Percentiles rank a stretch among this genome's conserved stretches.
Evolutionary conservation across 2,888 invertebrate species (phyloP).

Genomic region (Dicyrtoma fusca): DNA sequence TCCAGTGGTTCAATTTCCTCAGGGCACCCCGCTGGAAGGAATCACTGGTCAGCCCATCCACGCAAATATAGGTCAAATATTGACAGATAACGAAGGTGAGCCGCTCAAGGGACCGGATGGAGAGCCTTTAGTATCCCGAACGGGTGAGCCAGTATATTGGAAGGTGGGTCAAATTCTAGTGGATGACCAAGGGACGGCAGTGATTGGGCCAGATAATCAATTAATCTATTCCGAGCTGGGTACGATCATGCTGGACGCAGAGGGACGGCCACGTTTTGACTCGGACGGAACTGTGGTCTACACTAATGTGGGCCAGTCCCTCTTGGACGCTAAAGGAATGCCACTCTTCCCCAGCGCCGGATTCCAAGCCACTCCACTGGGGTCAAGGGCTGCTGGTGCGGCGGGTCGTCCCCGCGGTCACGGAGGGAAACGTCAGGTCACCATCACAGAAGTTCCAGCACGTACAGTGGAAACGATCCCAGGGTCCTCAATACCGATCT

Average conservation of each 20-base stretch:
- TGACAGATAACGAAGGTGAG: background rate
- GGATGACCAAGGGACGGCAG: conserved; percentile 3
- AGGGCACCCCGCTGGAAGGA: conserved; percentile 8
- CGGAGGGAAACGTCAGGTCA: no score
- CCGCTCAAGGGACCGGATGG: conserved; percentile 9
- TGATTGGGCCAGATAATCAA: conserved; percentile 21
- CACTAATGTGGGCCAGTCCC: conserved; percentile 8
- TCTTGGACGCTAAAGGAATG: background rate
- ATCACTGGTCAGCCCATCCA: conserved; percentile 7
- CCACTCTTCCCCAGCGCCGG: conserved; percentile 8
- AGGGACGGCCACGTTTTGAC: conserved; percentile 6
- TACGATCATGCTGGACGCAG: background rate
- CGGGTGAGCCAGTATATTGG: background rate
- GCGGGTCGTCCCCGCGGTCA: no score
- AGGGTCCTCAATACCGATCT: no score
- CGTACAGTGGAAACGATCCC: no score
- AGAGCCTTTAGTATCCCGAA: no score
- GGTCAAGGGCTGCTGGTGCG: background rate
- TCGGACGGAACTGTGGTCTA: conserved; percentile 3
- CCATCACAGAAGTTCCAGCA: no score
- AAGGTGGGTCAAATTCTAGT: conserved; percentile 9
- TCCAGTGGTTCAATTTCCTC: background rate
- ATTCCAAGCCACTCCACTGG: background rate
- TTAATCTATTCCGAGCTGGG: conserved; percentile 13
- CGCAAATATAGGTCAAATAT: background rate